Evolutionary conservation across 2,113 vertebrate genomes (phyloP), one percentile per base, ranked within the genome.

Genomic region (Morone saxatilis): DNA sequence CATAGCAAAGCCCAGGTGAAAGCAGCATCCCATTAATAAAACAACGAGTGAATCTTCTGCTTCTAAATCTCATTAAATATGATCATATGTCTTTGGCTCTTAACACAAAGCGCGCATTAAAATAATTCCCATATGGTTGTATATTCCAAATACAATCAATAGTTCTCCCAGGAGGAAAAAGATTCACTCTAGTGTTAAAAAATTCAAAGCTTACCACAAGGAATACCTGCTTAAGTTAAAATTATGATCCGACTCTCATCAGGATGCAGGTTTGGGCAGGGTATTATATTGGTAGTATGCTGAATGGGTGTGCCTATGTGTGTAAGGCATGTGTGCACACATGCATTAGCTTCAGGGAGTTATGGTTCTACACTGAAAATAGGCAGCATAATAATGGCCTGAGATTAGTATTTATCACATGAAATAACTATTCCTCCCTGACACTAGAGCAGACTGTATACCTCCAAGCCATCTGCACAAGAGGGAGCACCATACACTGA

Each of bases 11-110:
- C 71, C 25, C 22, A 69, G 53, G 68, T 65, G 60, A 82, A 80
- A 73, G 83, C 53, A 76, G 56, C 71, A 40, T 81, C 11, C 71
- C 59, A 88, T 93, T 76, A 90, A 91, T 91, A 88, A 92, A 91
- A 89, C 40, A 92, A 80, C 76, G 68, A 67, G 20, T 43, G 38
- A 80, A 76, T 85, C 25, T 74, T 76, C 40, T 51, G 25, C 59
- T 83, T 76, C 17, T 65, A 86, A 76, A 80, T 67, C 70, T 78
- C 76, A 87, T 91, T 84, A 80, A 87, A 90, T 77, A 88, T 89
- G 72, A 83, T 78, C 76, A 79, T 65, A 75, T 22, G 50, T 84
- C 68, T 79, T 38, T 65, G 13, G 41, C 25, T 80, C 80, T 54
- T 57, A 78, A 85, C 71, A 86, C 63, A 40, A 71, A 73, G 57